Evolutionary conservation across 2,797 vertebrate species (phyloP).

Genomic region (Sphenodon punctatus): DNA sequence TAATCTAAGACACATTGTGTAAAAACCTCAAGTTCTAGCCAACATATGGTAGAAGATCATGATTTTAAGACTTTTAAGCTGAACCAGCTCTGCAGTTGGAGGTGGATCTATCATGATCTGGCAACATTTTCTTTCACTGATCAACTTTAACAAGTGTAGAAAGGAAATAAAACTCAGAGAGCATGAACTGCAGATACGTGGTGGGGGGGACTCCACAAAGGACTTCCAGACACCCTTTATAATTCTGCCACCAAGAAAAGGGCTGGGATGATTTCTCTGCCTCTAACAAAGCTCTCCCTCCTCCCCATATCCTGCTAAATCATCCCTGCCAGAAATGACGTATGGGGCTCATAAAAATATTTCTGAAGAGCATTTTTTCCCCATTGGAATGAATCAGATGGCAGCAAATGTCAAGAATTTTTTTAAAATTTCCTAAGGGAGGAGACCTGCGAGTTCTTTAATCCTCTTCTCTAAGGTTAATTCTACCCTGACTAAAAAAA

Average conservation of each 20-base stretch:
- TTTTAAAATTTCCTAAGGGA: background rate
- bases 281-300: background rate
- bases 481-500: background rate
- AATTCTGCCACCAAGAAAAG: slow-evolving; percentile 10
- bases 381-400: background rate
- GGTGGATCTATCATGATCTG: slow-evolving; percentile 67
- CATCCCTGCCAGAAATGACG: background rate
- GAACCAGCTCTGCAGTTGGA: slow-evolving; percentile 73
- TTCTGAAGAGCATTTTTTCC: background rate
- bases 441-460: background rate
- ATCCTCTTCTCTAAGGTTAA: background rate
- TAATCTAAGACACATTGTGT: slow-evolving; percentile 79
- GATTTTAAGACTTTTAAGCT: slow-evolving; percentile 74
- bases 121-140: slow-evolving; percentile 57
- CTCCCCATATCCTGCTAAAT: slow-evolving; percentile 4
- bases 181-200: slow-evolving; percentile 46
- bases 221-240: background rate
- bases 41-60: slow-evolving; percentile 76
- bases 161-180: slow-evolving; percentile 70
- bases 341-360: background rate
- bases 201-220: background rate
- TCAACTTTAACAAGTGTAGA: slow-evolving; percentile 72
- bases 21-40: slow-evolving; percentile 74
- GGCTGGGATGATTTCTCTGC: background rate
- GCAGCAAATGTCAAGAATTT: background rate